Conservation (phyloP, 2,888 invertebrate species). For the Phorcus lineatus region DNA sequence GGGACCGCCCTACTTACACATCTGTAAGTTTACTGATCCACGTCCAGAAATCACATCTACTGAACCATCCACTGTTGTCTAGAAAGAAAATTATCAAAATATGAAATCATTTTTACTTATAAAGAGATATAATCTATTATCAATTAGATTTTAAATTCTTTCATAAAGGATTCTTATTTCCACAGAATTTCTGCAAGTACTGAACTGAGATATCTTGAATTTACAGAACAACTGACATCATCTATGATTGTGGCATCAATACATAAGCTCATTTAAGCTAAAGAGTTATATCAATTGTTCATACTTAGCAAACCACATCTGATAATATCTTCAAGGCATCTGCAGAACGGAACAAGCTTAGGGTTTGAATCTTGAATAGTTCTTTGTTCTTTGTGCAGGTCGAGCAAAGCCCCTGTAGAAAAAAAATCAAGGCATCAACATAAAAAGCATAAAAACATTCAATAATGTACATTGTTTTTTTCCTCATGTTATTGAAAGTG, state of each 20-base stretch:
- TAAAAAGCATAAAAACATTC: too few species aligned
- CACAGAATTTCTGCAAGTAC: too few species aligned
- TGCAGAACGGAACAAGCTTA: constrained; percentile 78
- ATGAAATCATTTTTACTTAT: too few species aligned
- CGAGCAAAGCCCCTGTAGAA: constrained; percentile 33
- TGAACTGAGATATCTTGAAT: too few species aligned
- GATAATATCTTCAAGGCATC: constrained; percentile 79
- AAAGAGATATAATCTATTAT: too few species aligned
- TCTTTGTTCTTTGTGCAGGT: constrained; percentile 42
- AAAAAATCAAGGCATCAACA: not conserved
- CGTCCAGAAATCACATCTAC: constrained; percentile 20
- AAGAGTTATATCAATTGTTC: constrained; percentile 19
- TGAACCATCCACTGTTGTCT: constrained; percentile 31
- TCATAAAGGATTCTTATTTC: too few species aligned
- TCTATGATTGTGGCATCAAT: too few species aligned
- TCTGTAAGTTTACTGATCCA: constrained; percentile 26
- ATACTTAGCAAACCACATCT: constrained; percentile 78
- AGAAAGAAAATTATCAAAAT: constrained; percentile 12
- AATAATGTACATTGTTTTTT: too few species aligned
- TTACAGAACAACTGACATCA: not conserved
- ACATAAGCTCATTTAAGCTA: too few species aligned
- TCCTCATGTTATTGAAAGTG: too few species aligned
- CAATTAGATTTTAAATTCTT: too few species aligned
- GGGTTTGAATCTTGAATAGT: constrained; percentile 64
- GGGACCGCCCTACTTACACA: too few species aligned